Evolutionary conservation across 2,113 vertebrate genomes (phyloP).

Genomic region (Catharus minimus): DNA sequence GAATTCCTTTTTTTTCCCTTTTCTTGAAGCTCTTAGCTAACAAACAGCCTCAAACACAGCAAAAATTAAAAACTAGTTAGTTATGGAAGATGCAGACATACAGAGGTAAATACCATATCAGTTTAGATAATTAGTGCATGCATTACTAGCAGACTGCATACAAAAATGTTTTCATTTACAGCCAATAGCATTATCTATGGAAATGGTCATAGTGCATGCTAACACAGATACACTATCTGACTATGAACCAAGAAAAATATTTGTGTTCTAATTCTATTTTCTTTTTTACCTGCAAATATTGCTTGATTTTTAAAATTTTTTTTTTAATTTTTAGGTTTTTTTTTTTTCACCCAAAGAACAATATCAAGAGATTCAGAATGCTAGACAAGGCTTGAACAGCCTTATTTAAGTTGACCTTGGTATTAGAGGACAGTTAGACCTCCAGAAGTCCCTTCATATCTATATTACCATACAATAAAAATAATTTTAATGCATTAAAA

Average conservation of each 20-base stretch:
- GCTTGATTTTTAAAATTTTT: not conserved
- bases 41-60: not conserved
- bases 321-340: not conserved
- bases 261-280: not conserved
- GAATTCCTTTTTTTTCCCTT: not conserved
- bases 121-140: not conserved
- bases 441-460: not conserved
- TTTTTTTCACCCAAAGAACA: not conserved
- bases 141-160: not conserved
- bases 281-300: not conserved
- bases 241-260: not conserved
- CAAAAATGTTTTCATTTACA: not conserved
- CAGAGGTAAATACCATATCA: accelerated
- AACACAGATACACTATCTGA: not conserved
- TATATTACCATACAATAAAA: not conserved
- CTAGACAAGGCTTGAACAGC: not conserved
- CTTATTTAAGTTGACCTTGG: not conserved
- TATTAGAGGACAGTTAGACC: not conserved
- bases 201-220: not conserved
- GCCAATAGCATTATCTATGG: not conserved
- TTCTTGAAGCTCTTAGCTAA: not conserved
- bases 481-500: not conserved
- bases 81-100: not conserved
- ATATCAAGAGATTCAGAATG: not conserved
- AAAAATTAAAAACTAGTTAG: not conserved